Evolutionary conservation across 1,140 invertebrate species (phyloP).

Genomic region (Metopolophium dirhodum): DNA sequence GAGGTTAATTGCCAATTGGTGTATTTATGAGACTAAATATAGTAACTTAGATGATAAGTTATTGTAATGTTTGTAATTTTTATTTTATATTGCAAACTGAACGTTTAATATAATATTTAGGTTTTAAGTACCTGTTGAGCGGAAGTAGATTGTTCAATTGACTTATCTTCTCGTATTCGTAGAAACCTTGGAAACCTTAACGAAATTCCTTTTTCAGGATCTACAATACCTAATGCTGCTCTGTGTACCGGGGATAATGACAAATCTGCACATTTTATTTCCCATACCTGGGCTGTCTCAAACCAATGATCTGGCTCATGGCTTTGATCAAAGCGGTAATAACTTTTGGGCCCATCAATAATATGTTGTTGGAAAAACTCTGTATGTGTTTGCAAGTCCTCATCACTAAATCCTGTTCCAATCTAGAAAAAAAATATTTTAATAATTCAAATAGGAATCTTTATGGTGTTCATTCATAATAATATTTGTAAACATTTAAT

Average conservation of each 20-base stretch:
- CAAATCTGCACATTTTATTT: conserved; percentile 98
- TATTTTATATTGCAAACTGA: not conserved
- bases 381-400: conserved; percentile 80
- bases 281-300: conserved; percentile 92
- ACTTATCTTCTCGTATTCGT: conserved; percentile 92
- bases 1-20: not conserved
- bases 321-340: conserved; percentile 82
- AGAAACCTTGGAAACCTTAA: conserved; percentile 95
- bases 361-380: conserved; percentile 80
- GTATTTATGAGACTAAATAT: not conserved
- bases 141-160: conserved; percentile 90
- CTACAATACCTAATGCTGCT: conserved; percentile 88
- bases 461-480: not conserved
- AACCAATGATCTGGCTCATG: conserved; percentile 96
- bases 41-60: no score
- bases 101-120: conserved; percentile 1
- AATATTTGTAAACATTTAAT: not conserved
- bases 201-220: conserved; percentile 93
- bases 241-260: conserved; percentile 94
- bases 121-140: conserved; percentile 78
- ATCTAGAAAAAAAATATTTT: conserved; percentile 70
- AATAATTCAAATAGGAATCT: conserved; percentile 4
- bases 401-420: conserved; percentile 97
- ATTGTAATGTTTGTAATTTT: not conserved
- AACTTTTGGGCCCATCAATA: conserved; percentile 78